phyloP scores from a whole-genome alignment of 2,888 invertebrate genomes.

The Crossocerus cetratus region DNA sequence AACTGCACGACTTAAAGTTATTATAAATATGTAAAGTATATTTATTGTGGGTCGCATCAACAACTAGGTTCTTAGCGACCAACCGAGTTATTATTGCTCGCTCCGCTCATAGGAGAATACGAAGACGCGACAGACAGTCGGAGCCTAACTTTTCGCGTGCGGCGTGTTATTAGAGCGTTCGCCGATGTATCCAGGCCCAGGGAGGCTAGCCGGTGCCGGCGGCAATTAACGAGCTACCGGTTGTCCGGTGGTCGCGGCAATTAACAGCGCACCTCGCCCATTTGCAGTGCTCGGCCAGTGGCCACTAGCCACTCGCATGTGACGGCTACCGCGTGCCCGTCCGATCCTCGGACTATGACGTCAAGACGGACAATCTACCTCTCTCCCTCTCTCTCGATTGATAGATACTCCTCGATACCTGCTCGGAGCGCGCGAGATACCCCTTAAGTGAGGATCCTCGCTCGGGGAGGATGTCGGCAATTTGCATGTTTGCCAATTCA shows the following conservation, averaged over 20 bases:
- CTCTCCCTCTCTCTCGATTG: background rate
- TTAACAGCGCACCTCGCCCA: conserved; percentile 55
- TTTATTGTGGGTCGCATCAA: too few relatives aligned
- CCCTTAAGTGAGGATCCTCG: background rate
- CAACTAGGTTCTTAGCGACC: too few relatives aligned
- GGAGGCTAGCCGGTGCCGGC: conserved; percentile 25
- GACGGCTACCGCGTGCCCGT: conserved; percentile 31
- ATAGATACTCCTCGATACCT: background rate
- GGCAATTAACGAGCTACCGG: conserved; percentile 60
- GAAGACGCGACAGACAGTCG: too few relatives aligned
- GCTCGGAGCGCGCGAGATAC: background rate
- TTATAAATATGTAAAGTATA: too few relatives aligned
- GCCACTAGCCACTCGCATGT: background rate
- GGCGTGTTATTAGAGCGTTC: conserved; percentile 52
- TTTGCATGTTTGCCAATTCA: conserved; percentile 5
- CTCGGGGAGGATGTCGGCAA: background rate
- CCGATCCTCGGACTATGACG: conserved; percentile 39
- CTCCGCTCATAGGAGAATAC: background rate
- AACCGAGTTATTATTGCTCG: too few relatives aligned
- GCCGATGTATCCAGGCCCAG: conserved; percentile 33
- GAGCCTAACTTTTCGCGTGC: background rate
- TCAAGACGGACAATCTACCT: conserved; percentile 13
- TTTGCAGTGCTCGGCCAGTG: conserved; percentile 24
- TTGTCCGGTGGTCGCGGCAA: conserved; percentile 52
- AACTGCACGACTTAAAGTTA: too few relatives aligned